Evolutionary conservation across 2,797 vertebrate species (phyloP).

Genomic region (Nothura maculosa): DNA sequence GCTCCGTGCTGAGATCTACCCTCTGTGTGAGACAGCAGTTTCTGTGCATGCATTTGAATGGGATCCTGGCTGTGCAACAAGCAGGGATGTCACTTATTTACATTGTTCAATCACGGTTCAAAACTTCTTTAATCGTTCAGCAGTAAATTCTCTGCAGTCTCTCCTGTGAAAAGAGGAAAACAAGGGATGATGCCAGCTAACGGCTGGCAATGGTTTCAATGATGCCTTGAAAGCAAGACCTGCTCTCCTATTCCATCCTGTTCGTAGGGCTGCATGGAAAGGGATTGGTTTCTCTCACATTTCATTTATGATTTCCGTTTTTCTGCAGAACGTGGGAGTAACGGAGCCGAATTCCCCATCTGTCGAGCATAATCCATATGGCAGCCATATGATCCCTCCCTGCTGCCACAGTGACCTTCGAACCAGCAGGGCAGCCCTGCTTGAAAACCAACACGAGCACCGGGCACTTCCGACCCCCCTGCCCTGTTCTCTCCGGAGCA

Average conservation of each 20-base stretch:
- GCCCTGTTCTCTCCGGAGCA: slow-evolving; percentile 49
- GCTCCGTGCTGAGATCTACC: slow-evolving; percentile 62
- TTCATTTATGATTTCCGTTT: slow-evolving; percentile 16
- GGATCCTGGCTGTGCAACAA: slow-evolving; percentile 67
- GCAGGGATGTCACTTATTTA: slow-evolving; percentile 71
- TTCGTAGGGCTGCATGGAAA: slow-evolving; percentile 14
- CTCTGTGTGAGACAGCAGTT: slow-evolving; percentile 68
- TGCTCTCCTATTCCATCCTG: not conserved
- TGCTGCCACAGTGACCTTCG: not conserved
- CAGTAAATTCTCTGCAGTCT: slow-evolving; percentile 66
- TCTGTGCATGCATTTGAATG: slow-evolving; percentile 64
- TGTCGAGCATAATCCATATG: slow-evolving; percentile 20
- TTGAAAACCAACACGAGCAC: slow-evolving; percentile 60
- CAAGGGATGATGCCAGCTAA: slow-evolving; percentile 38
- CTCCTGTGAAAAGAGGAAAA: slow-evolving; percentile 42
- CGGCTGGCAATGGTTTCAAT: too few species aligned
- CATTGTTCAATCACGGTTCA: slow-evolving; percentile 71
- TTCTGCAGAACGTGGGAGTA: slow-evolving; percentile 6
- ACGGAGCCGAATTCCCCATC: not conserved
- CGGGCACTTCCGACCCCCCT: slow-evolving; percentile 60
- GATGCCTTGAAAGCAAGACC: not conserved
- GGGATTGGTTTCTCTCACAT: not conserved
- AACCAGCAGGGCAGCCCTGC: slow-evolving; percentile 52
- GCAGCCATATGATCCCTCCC: not conserved
- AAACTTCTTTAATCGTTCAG: slow-evolving; percentile 77